Evolutionary conservation across 35 echinoderm and acorn worm genomes (phyloP).

Genomic region (Patiria miniata): DNA sequence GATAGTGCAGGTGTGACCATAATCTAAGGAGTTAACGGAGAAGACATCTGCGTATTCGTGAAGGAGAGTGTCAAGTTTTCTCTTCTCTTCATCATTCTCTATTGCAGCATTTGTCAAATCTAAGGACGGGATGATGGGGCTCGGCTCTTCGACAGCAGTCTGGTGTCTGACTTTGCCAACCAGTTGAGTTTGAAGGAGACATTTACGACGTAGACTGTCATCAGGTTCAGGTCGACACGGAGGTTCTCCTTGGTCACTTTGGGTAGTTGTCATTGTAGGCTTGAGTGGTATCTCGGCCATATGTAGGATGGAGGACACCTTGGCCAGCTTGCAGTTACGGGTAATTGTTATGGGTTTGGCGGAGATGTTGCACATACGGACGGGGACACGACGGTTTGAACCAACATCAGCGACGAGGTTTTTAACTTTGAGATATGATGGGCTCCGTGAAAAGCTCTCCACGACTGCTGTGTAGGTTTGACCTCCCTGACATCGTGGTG

Average conservation of each 20-base stretch:
- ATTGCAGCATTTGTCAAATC: background rate
- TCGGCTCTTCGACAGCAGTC: background rate
- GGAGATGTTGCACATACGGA: background rate
- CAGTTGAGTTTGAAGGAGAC: background rate
- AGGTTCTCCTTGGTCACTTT: too few relatives aligned
- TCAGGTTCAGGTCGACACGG: too few relatives aligned
- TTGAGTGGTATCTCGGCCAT: background rate
- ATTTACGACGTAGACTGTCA: too few relatives aligned
- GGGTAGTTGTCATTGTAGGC: background rate
- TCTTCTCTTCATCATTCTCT: background rate
- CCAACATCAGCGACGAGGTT: background rate
- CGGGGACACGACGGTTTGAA: background rate
- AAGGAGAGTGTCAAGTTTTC: background rate
- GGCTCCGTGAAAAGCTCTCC: background rate
- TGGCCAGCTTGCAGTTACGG: background rate
- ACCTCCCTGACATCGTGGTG: background rate
- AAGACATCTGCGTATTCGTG: background rate
- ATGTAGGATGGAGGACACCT: background rate
- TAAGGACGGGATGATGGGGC: background rate
- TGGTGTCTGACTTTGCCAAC: background rate
- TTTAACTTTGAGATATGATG: background rate
- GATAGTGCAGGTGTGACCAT: conserved; percentile 6
- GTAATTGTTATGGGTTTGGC: background rate
- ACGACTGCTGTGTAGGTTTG: background rate
- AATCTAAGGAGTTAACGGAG: conserved; percentile 5